Conservation (phyloP, 2,888 invertebrate species). For the Protonemura montana region DNA sequence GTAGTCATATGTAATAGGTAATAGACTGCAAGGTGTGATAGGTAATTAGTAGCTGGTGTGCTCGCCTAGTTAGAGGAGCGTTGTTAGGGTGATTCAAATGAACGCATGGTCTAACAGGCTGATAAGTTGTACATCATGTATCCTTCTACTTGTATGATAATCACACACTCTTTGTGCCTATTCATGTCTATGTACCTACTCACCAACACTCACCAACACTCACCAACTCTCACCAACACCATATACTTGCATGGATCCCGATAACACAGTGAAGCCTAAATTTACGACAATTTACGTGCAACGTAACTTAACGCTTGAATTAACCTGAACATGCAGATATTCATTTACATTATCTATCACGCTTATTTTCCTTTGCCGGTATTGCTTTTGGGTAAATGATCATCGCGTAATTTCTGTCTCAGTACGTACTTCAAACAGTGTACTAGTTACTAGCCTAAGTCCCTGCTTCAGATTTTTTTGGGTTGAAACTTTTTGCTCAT, state of each 20-base stretch:
- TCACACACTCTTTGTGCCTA: not conserved
- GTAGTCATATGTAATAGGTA: too few relatives aligned
- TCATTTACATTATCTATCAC: not conserved
- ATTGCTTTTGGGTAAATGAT: not conserved
- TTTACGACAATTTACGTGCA: not conserved
- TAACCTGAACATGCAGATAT: not conserved
- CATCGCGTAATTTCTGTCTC: not conserved
- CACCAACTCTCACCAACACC: too few relatives aligned
- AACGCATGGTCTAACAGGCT: not conserved
- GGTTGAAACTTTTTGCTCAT: too few relatives aligned
- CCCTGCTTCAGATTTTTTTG: too few relatives aligned
- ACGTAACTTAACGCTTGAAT: not conserved
- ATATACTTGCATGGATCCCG: too few relatives aligned
- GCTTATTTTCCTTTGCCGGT: not conserved
- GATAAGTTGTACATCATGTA: not conserved
- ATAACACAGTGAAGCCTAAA: not conserved
- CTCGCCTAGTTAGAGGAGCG: not conserved
- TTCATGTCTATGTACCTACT: conserved; percentile 12
- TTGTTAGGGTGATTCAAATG: not conserved
- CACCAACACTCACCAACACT: not conserved
- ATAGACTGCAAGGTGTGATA: not conserved
- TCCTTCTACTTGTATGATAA: not conserved
- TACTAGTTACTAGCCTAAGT: not conserved
- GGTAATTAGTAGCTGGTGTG: not conserved
- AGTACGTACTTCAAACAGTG: conserved; percentile 9